These are phyloP conservation scores for Muntiacus reevesi DNA, from an alignment of 2,113 vertebrate species.

Conservation along the genomic window DNA sequence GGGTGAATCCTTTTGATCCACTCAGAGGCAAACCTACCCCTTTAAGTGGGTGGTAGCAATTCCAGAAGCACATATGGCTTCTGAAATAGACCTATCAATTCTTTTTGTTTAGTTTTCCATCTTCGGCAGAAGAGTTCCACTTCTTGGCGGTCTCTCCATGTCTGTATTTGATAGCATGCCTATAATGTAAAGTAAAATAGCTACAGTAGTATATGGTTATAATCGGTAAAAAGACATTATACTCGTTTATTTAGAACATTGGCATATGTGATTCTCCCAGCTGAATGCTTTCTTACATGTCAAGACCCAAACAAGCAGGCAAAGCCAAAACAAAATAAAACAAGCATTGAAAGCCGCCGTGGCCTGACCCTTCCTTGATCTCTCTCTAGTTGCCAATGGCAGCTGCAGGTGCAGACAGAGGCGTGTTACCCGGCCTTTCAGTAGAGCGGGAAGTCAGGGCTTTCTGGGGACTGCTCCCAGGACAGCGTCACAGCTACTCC, in stretches of 20 bases:
- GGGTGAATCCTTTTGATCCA: neutral
- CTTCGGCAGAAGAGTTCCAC: neutral
- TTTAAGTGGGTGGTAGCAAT: neutral
- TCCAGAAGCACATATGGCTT: neutral
- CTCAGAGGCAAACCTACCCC: neutral
- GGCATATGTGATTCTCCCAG: neutral
- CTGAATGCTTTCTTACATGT: neutral
- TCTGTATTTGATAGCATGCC: neutral
- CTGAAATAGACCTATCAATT: conserved; percentile 2
- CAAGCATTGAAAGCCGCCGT: neutral
- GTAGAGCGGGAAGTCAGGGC: neutral
- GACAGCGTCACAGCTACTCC: neutral
- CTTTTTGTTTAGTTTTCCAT: neutral
- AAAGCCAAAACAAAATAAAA: conserved; percentile 9
- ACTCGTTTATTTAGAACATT: neutral
- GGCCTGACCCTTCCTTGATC: neutral
- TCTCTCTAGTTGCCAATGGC: neutral
- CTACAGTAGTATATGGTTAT: neutral
- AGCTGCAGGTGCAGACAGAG: neutral
- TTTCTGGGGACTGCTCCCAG: neutral
- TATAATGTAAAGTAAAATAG: neutral
- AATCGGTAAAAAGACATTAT: neutral
- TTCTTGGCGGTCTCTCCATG: neutral
- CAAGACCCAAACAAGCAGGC: neutral
- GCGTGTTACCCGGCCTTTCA: neutral